Evolutionary conservation across 1,140 invertebrate species (phyloP).

Genomic region (Drosophila aff.): DNA sequence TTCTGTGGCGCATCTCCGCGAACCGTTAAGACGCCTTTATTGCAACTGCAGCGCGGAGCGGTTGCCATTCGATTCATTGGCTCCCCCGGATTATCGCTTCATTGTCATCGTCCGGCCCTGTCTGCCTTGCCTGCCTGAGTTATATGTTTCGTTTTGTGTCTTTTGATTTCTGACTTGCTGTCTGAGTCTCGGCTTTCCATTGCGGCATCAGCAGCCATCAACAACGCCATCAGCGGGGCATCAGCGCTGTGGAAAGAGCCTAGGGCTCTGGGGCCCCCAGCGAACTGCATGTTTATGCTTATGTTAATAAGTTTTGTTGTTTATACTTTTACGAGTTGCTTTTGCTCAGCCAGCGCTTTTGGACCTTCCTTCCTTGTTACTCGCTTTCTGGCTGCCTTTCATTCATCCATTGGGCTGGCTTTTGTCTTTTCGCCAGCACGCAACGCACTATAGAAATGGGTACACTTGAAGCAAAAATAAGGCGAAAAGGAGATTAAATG

Average conservation of each 20-base stretch:
- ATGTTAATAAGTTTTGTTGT: slow-evolving; percentile 78
- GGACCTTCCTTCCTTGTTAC: slow-evolving; percentile 61
- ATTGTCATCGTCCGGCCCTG: slow-evolving; percentile 33
- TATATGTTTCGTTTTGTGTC: slow-evolving; percentile 44
- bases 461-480: background rate
- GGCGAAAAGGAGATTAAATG: background rate
- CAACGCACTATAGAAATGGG: slow-evolving; percentile 36
- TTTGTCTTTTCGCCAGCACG: slow-evolving; percentile 56
- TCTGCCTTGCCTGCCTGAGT: slow-evolving; percentile 1
- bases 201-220: slow-evolving; percentile 51
- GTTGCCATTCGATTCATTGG: slow-evolving; percentile 34
- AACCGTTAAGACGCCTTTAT: slow-evolving; percentile 69
- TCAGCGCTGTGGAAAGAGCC: slow-evolving; percentile 29
- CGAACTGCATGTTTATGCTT: slow-evolving; percentile 72
- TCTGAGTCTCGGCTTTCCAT: slow-evolving; percentile 37
- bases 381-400: slow-evolving; percentile 55
- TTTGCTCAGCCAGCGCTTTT: slow-evolving; percentile 27
- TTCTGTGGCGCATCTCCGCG: slow-evolving; percentile 22
- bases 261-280: slow-evolving; percentile 18
- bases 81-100: slow-evolving; percentile 51
- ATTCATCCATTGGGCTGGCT: slow-evolving; percentile 48
- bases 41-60: slow-evolving; percentile 32
- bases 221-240: slow-evolving; percentile 29
- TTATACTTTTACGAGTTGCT: slow-evolving; percentile 67
- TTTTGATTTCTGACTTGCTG: slow-evolving; percentile 38